Evolutionary conservation across 2,888 invertebrate genomes (phyloP), one percentile per base, ranked within the genome.

Genomic region (Cloeon dipterum): DNA sequence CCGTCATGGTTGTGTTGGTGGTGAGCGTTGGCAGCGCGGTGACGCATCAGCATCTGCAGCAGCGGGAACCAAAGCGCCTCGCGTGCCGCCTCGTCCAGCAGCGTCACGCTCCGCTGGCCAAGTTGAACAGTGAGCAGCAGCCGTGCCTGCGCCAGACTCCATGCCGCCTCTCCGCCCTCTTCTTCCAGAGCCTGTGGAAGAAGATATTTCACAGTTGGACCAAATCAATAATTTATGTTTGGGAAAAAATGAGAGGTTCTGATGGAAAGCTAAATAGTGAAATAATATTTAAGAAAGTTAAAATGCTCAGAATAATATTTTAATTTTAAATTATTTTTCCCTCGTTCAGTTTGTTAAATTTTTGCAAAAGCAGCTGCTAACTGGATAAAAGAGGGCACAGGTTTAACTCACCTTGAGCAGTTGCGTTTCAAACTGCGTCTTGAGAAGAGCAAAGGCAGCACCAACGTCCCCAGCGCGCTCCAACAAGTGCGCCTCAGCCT

Each of bases 391-490:
- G n/a, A n/a, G n/a, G n/a, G n/a, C n/a, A n/a, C n/a, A n/a, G n/a
- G n/a, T n/a, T n/a, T n/a, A n/a, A n/a, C n/a, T n/a, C n/a, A n/a
- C n/a, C n/a, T n/a, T n/a, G n/a, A n/a, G n/a, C n/a, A n/a, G n/a
- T n/a, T n/a, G n/a, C n/a, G n/a, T 40, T 25, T 47, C 41, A 35
- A 54, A 46, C 34, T 47, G 47, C 11, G 40, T 39, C 26, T 49
- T 37, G 43, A 52, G 44, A 20, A 51, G 40, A 18, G 69, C 63
- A 49, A 79, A 71, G 3, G 81, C 78, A 47, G 67, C 69, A 46
- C 67, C 62, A 51, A 73, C 71, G 52, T 79, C 73, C 10, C 78
- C 77, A 42, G 70, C 64, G 51, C 73, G 69, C 53, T 83, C 83
- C 42, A 81, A 58, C 37, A 85, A 62, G 46, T 70, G 69, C 13